Conservation (phyloP, 2,797 vertebrate genomes). For the Gymnopithys bicolor region DNA sequence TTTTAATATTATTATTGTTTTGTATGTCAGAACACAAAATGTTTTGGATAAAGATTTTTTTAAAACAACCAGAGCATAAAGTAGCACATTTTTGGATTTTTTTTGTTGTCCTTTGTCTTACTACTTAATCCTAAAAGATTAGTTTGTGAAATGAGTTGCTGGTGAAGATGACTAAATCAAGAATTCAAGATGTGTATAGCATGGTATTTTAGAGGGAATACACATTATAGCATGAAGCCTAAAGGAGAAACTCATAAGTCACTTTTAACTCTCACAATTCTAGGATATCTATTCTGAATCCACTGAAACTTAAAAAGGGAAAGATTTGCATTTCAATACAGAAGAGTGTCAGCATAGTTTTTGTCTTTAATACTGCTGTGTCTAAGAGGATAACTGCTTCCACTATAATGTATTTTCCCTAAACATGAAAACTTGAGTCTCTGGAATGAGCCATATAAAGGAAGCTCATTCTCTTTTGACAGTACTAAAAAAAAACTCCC, state of each 20-base stretch:
- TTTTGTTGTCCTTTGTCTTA: neutral
- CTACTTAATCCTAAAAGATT: neutral
- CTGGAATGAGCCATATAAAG: neutral
- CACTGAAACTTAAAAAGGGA: neutral
- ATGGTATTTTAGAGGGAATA: neutral
- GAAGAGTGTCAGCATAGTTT: neutral
- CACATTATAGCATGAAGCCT: neutral
- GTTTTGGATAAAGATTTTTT: neutral
- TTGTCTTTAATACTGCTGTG: neutral
- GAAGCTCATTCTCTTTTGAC: neutral
- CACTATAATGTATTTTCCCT: neutral
- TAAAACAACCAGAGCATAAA: neutral
- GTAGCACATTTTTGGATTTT: neutral
- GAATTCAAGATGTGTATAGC: neutral
- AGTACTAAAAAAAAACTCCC: neutral
- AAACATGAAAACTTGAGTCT: neutral
- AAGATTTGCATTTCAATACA: neutral
- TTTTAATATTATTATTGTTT: neutral
- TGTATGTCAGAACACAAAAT: neutral
- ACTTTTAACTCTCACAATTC: neutral
- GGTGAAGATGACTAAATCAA: neutral
- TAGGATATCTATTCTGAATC: neutral
- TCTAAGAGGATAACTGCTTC: neutral
- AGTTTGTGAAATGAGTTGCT: neutral
- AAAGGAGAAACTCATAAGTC: neutral